Evolutionary conservation across 2,888 invertebrate genomes (phyloP).

Genomic region (Eupithecia subfuscata): DNA sequence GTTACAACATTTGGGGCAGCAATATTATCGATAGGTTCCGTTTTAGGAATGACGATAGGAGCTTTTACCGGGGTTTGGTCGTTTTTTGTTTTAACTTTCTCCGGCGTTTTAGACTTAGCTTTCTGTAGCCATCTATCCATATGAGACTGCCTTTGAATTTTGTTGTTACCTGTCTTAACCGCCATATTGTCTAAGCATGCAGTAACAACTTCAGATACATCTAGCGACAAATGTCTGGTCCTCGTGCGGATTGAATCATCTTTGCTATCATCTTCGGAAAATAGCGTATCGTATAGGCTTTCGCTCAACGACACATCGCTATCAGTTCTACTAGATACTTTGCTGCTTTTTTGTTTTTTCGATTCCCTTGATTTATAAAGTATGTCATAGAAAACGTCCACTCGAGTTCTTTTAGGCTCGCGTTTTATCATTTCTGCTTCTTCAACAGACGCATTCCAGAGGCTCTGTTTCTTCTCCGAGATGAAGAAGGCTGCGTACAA

Average conservation of each 20-base stretch:
- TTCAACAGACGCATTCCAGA: constrained; percentile 89
- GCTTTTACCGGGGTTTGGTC: constrained; percentile 13
- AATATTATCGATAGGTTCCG: constrained; percentile 2
- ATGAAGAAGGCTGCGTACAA: constrained; percentile 80
- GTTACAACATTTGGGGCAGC: constrained; percentile 18
- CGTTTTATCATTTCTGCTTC: constrained; percentile 88
- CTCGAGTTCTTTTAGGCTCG: constrained; percentile 83
- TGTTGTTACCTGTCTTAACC: constrained; percentile 78
- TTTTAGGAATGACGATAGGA: not conserved
- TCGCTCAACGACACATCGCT: constrained; percentile 79
- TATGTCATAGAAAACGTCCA: constrained; percentile 79
- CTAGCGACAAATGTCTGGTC: constrained; percentile 54
- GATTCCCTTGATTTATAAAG: constrained; percentile 55
- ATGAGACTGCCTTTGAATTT: constrained; percentile 78
- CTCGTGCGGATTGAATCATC: constrained; percentile 60
- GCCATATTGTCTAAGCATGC: constrained; percentile 80
- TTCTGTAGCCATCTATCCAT: constrained; percentile 82
- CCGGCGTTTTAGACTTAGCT: constrained; percentile 80
- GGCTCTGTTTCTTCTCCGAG: constrained; percentile 79
- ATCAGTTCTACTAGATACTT: constrained; percentile 68
- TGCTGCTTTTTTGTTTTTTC: constrained; percentile 64
- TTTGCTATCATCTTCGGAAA: constrained; percentile 73
- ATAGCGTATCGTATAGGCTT: constrained; percentile 76
- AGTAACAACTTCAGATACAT: constrained; percentile 78
- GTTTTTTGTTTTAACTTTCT: constrained; percentile 52